A percentile compares a stretch with the other conserved stretches of the same genome.
These are phyloP conservation scores for Rotaria socialis DNA, from an alignment of 2,888 invertebrate genomes.

Conservation along the genomic window DNA sequence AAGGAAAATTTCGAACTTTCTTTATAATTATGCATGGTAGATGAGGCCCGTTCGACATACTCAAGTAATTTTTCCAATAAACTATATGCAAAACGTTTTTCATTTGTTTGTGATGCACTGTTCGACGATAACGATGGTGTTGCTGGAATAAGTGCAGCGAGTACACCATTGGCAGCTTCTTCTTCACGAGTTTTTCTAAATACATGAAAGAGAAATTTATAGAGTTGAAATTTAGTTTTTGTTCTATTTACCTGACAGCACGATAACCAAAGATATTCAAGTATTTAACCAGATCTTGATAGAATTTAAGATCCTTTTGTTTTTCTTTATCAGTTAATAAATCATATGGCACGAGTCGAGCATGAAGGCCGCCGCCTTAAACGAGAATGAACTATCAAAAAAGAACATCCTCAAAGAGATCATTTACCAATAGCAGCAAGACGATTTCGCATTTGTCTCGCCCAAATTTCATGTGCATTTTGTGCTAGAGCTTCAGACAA, in stretches of 20 bases:
- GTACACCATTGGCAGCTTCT: no score
- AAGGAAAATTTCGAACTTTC: conserved; percentile 80
- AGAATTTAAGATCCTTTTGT: conserved; percentile 87
- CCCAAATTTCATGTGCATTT: conserved; percentile 98
- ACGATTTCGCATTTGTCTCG: conserved; percentile 65
- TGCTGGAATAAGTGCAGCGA: no score
- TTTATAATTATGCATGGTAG: conserved; percentile 83
- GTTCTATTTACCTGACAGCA: conserved; percentile 59
- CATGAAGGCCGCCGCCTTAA: conserved; percentile 76
- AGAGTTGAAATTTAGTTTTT: no score
- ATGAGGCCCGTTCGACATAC: conserved; percentile 89
- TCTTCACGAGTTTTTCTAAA: no score
- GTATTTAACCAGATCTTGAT: conserved; percentile 93
- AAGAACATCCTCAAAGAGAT: no score
- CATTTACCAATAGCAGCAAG: no score
- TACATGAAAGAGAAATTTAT: no score
- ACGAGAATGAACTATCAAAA: no score
- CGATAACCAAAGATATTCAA: conserved; percentile 96
- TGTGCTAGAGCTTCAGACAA: conserved; percentile 61
- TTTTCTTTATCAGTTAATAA: conserved; percentile 96
- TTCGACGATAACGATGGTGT: no score
- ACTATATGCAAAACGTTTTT: conserved; percentile 83
- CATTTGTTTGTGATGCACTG: no score
- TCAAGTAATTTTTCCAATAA: conserved; percentile 89
- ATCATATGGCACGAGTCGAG: conserved; percentile 94